Base-by-base conservation (phyloP, 2,113 vertebrate species). In the Hippocampus comes region DNA sequence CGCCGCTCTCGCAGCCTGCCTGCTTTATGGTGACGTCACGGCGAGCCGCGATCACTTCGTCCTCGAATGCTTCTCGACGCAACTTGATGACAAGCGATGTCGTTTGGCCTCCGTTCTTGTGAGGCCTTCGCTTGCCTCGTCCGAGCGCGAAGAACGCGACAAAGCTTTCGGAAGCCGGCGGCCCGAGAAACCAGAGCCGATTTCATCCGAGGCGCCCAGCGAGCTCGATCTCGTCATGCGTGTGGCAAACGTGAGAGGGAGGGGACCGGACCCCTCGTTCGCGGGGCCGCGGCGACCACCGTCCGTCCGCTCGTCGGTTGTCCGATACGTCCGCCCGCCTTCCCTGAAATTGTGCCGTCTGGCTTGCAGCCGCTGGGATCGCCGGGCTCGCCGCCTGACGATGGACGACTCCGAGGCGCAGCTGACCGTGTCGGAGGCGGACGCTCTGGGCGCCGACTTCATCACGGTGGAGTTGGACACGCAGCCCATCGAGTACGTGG, bases 401-500 rank as follows among this genome's bases (percentile, higher is more conserved):
- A 93, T 92, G 90, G 91, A 92, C 77, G 91, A 91, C 81, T 79
- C 86, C 2, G 90, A 91, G 84, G 77, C 89, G 61, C 91, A 91
- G 82, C 83, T 92, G 72, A 77, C 76, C 21, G 90, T 89, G 57
- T 87, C 90, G 0, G 91, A 92, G 75, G 78, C 90, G 0, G 91
- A 92, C 1, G 85, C 88, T 5, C 84, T 93, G 61, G 92, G 91
- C 0, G 90, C 91, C 0, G 92, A 93, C 75, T 92, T 92, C 82
- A 92, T 93, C 85, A 92, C 92, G 0, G 92, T 92, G 83, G 91
- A 92, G 80, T 68, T 93, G 55, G 91, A 93, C 87, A 92, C 92
- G 11, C 91, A 93, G 83, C 91, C 91, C 71, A 92, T 92, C 9
- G 92, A 93, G 76, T 93, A 93, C 9, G 91, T 92, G 75, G 92